phyloP scores from a whole-genome alignment of 2,888 invertebrate species.

The Zeuzera pyrina region DNA sequence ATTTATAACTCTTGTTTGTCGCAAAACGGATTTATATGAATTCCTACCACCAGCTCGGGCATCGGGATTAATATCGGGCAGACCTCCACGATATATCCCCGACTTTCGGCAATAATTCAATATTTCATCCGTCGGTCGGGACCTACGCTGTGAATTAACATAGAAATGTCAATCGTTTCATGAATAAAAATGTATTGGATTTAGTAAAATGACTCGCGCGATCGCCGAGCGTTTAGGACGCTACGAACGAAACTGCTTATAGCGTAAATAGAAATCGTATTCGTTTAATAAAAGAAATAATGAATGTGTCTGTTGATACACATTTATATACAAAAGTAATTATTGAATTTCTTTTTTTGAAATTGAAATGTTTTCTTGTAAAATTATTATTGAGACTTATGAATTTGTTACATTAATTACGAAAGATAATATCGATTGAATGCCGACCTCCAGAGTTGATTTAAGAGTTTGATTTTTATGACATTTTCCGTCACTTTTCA shows the following conservation, averaged over 20 bases:
- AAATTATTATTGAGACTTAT: no score
- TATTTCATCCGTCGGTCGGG: constrained; percentile 67
- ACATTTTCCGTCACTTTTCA: no score
- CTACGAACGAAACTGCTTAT: constrained; percentile 45
- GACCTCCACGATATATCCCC: constrained; percentile 64
- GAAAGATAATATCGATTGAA: no score
- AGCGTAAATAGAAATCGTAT: constrained; percentile 56
- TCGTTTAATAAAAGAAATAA: no score
- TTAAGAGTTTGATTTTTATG: no score
- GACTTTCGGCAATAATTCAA: constrained; percentile 70
- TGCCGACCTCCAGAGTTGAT: no score
- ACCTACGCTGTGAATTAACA: constrained; percentile 68
- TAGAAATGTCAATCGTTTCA: constrained; percentile 73
- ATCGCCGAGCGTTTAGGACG: constrained; percentile 42
- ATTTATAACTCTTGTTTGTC: constrained; percentile 75
- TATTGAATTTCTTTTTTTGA: no score
- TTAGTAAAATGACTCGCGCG: constrained; percentile 65
- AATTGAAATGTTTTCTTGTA: no score
- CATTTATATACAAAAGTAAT: no score
- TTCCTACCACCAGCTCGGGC: constrained; percentile 63
- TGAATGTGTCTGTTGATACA: no score
- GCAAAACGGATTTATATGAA: constrained; percentile 71
- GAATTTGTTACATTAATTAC: no score
- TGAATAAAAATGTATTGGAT: constrained; percentile 74
- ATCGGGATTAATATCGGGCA: constrained; percentile 70